Evolutionary conservation across 1,140 invertebrate genomes (phyloP), one percentile per base, ranked within the genome.

Genomic region (Eufriesea mexicana): DNA sequence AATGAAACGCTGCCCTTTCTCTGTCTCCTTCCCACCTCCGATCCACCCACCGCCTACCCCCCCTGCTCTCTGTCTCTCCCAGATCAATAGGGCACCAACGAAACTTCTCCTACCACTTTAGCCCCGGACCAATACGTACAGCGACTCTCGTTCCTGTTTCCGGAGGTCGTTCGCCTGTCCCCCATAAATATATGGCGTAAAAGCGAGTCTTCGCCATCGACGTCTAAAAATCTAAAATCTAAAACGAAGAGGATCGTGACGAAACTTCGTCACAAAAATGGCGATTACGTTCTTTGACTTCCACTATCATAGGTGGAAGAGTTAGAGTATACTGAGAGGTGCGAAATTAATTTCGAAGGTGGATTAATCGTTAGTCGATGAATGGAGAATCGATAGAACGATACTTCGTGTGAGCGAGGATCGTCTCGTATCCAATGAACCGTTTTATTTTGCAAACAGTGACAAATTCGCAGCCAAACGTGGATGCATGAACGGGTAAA

Each of bases 101-200:
- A 88, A 89, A 89, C 84, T 85, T 88, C 86, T 87, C 78, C 86
- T 85, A 85, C 86, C 86, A 70, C 76, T 86, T 88, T 79, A 28
- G 12, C 55, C 62, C 47, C 42, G 59, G 61, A 57, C 68, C 85
- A 67, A 89, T 88, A 89, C 72, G 64, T 83, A 59, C 42, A 64
- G 51, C 54, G 70, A 42, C 71, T 77, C 83, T 87, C 83, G 79
- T 86, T 62, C 79, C 79, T 54, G 80, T 88, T 88, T 88, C 74
- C 86, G 83, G 49, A 77, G 82, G 55, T 87, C 87, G 84, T 88
- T 88, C 84, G 86, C 64, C 74, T 71, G 79, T 72, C 86, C 62
- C 66, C 83, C 83, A 88, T 85, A 89, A 89, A 89, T 89, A 88
- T 89, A 89, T 79, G 68, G 79, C 71, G 86, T 72, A 80, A 89